phyloP scores from a whole-genome alignment of 2,113 vertebrate species.

The Sisor rabdophorus region DNA sequence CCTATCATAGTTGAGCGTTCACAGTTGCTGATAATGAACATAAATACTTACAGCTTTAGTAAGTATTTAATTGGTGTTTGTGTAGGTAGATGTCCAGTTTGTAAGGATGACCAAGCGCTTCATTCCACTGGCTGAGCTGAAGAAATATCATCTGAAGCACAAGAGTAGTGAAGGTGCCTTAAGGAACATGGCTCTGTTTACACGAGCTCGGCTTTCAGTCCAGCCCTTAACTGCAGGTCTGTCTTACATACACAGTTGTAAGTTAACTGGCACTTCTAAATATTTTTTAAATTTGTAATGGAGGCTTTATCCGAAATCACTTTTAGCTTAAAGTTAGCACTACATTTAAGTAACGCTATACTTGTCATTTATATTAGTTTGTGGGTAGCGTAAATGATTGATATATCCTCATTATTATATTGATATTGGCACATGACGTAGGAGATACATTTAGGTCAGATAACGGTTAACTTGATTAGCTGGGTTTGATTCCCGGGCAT shows the following conservation, averaged over 20 bases:
- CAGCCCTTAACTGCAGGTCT: conserved; percentile 84
- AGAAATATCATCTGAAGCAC: conserved; percentile 79
- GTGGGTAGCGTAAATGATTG: too few relatives aligned
- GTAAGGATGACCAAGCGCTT: conserved; percentile 85
- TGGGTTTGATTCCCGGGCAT: too few relatives aligned
- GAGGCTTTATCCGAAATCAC: too few relatives aligned
- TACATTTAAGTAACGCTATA: too few relatives aligned
- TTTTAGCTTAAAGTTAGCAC: too few relatives aligned
- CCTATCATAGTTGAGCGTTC: neutral
- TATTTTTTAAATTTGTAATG: too few relatives aligned
- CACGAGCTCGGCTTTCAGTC: conserved; percentile 81
- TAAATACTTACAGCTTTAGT: neutral
- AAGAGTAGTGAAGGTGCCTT: conserved; percentile 74
- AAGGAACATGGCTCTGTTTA: conserved; percentile 81
- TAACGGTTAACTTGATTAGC: too few relatives aligned
- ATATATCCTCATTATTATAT: too few relatives aligned
- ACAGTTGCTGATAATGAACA: neutral
- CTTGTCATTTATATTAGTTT: too few relatives aligned
- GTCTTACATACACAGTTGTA: neutral
- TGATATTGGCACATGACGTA: too few relatives aligned
- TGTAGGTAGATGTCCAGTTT: conserved; percentile 89
- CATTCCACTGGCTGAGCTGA: conserved; percentile 85
- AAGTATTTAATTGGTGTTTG: neutral
- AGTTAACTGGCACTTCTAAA: too few relatives aligned
- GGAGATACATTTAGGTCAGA: too few relatives aligned